These are phyloP conservation scores for Boleophthalmus pectinirostris DNA, from an alignment of 2,113 vertebrate genomes.

Conservation along the genomic window DNA sequence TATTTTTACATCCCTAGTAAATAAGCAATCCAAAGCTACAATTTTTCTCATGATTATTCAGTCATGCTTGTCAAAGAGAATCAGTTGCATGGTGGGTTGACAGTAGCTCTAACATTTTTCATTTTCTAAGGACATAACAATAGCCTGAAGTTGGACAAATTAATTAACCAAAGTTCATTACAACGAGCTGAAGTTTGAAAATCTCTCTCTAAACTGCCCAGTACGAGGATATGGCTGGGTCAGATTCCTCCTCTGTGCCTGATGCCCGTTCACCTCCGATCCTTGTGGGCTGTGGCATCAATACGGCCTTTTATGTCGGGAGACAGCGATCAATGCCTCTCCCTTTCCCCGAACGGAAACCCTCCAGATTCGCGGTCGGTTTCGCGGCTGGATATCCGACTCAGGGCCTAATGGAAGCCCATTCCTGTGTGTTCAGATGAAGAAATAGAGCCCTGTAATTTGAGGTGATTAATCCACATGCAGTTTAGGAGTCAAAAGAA, in stretches of 20 bases:
- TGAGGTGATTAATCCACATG: conserved; percentile 58
- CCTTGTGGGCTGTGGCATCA: conserved; percentile 60
- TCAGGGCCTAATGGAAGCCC: conserved; percentile 55
- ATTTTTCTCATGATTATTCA: no score
- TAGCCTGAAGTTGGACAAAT: not conserved
- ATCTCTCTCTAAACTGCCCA: not conserved
- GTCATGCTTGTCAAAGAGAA: no score
- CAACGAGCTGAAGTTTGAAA: conserved; percentile 20
- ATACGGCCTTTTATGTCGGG: conserved; percentile 66
- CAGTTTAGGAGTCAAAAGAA: conserved; percentile 16
- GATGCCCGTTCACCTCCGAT: conserved; percentile 40
- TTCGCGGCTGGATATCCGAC: conserved; percentile 64
- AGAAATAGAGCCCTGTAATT: conserved; percentile 36
- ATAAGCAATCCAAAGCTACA: no score
- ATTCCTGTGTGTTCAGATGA: conserved; percentile 30
- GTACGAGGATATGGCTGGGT: conserved; percentile 25
- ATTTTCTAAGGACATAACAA: no score
- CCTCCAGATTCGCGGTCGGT: conserved; percentile 70
- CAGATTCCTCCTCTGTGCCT: conserved; percentile 37
- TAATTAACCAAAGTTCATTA: not conserved
- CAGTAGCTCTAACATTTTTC: no score
- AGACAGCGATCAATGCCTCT: conserved; percentile 69
- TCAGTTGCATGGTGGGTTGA: no score
- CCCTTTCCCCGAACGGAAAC: conserved; percentile 63
- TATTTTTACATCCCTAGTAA: no score